Percentiles rank a stretch among this genome's conserved stretches.
Evolutionary conservation across 1,140 invertebrate species (phyloP).

Genomic region (Cataglyphis hispanica): DNA sequence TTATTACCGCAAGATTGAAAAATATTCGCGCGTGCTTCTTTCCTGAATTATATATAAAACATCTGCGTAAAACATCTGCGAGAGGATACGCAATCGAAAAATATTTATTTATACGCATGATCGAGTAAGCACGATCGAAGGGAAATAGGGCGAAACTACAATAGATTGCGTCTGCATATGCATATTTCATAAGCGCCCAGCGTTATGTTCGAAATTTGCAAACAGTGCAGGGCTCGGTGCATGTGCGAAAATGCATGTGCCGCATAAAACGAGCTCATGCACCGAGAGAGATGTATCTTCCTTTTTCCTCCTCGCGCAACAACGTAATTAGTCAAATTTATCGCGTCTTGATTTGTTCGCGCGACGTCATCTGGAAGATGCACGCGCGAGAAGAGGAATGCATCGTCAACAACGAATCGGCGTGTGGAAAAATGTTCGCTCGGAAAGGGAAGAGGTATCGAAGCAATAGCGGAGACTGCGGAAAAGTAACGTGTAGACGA

Average conservation of each 20-base stretch:
- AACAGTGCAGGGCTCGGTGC: background rate
- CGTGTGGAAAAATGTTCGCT: constrained; percentile 11
- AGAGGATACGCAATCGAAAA: constrained; percentile 2
- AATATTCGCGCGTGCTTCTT: background rate
- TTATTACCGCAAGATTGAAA: background rate
- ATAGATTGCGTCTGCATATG: background rate
- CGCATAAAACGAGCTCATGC: background rate
- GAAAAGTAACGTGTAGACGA: constrained; percentile 23
- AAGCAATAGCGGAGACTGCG: background rate
- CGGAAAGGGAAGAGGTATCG: background rate
- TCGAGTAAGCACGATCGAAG: background rate
- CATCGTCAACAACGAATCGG: background rate
- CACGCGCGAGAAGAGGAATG: constrained; percentile 4
- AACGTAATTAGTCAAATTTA: constrained; percentile 42
- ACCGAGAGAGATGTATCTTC: background rate
- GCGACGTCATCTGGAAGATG: background rate
- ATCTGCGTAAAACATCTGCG: background rate
- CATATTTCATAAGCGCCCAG: background rate
- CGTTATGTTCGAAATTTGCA: background rate
- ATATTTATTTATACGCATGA: background rate
- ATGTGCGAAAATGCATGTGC: constrained; percentile 17
- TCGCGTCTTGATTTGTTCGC: background rate
- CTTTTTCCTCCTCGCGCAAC: background rate
- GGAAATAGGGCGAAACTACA: constrained; percentile 17
- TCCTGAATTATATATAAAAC: background rate